A percentile compares a stretch with the other conserved stretches of the same genome.
Conservation (phyloP, 2,888 invertebrate species). For the Stictocephala bisonia region DNA sequence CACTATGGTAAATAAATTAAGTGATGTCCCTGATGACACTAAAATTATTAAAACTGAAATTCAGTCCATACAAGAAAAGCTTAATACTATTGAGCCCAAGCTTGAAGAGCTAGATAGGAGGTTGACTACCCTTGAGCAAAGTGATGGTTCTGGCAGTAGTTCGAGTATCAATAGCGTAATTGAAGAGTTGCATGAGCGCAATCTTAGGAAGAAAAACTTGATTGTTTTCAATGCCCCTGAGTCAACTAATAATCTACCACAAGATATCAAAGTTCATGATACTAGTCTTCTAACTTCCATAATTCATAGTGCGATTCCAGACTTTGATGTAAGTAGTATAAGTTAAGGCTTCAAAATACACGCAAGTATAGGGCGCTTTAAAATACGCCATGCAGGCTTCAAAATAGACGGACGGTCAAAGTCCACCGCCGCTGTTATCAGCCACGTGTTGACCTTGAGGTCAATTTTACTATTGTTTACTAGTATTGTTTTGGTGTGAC, state of each 20-base stretch:
- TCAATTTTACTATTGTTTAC: too few relatives aligned
- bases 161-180: neutral
- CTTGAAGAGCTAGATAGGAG: slow-evolving; percentile 4
- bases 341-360: too few relatives aligned
- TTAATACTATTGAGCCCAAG: neutral
- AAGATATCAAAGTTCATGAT: slow-evolving; percentile 5
- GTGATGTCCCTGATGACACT: slow-evolving; percentile 8
- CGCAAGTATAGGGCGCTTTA: too few relatives aligned
- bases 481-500: too few relatives aligned
- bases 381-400: too few relatives aligned
- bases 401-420: too few relatives aligned
- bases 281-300: neutral
- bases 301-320: neutral
- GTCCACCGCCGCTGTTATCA: too few relatives aligned
- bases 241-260: neutral
- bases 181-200: neutral
- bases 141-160: neutral
- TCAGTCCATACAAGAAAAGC: slow-evolving; percentile 8
- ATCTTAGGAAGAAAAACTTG: neutral
- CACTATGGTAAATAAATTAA: neutral
- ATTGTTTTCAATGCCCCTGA: neutral
- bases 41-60: slow-evolving; percentile 12
- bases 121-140: neutral
- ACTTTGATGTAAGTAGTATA: neutral
- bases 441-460: too few relatives aligned